Percentiles rank a stretch among this genome's conserved stretches.
Conservation (phyloP, 2,888 invertebrate species). For the Ametastegia equiseti region DNA sequence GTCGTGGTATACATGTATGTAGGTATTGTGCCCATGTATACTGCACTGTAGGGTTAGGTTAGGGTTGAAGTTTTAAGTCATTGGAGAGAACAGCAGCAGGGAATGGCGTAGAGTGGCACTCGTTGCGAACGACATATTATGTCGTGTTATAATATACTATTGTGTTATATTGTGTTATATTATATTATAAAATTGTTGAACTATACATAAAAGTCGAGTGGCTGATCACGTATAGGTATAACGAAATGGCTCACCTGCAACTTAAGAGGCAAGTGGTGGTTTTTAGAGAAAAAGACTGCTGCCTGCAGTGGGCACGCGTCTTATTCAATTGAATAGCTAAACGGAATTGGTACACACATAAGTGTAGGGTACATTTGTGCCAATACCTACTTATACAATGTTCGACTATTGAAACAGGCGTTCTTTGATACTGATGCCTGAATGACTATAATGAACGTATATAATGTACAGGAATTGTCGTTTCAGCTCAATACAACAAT, state of each 20-base stretch:
- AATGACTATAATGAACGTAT: no score
- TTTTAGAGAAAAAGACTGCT: neutral
- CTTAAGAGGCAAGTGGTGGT: neutral
- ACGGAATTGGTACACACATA: neutral
- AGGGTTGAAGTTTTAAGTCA: neutral
- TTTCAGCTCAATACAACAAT: slow-evolving; percentile 34
- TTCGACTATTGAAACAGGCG: slow-evolving; percentile 6
- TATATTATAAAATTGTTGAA: slow-evolving; percentile 35
- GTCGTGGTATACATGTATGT: neutral
- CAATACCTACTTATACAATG: slow-evolving; percentile 2
- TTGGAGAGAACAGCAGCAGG: neutral
- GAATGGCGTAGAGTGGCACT: slow-evolving; percentile 36
- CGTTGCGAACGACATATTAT: slow-evolving; percentile 30
- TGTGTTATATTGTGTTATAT: slow-evolving; percentile 28
- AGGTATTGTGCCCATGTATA: neutral
- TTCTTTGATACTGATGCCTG: slow-evolving; percentile 35
- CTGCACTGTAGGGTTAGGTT: neutral
- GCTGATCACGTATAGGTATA: no score
- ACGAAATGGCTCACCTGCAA: slow-evolving; percentile 21
- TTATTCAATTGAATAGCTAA: neutral
- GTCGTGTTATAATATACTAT: neutral
- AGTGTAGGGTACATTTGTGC: neutral
- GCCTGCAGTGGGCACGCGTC: neutral
- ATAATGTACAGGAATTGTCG: neutral
- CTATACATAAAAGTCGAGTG: slow-evolving; percentile 27